These are phyloP conservation scores for Eupsittula cactorum DNA, from an alignment of 2,113 vertebrate species.

Conservation along the genomic window DNA sequence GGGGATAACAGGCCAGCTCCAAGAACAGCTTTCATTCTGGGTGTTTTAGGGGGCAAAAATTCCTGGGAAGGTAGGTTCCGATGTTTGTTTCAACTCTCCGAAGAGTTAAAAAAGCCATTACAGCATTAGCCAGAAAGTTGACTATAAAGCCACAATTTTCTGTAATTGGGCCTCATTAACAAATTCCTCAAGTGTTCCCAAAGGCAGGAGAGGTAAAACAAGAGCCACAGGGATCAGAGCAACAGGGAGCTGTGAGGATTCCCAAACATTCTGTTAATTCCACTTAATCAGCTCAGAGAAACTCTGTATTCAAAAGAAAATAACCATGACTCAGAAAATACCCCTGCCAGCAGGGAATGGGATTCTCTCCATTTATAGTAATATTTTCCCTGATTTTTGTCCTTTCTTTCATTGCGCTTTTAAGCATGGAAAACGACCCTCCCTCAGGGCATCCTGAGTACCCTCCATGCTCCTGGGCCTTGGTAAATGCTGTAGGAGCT, in stretches of 20 bases:
- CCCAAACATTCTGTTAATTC: conserved; percentile 65
- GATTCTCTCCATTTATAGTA: conserved; percentile 53
- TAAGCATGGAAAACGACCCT: neutral
- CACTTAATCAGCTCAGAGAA: conserved; percentile 72
- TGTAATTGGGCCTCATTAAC: conserved; percentile 78
- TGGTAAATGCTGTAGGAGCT: neutral
- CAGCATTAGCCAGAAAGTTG: conserved; percentile 31
- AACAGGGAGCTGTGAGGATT: conserved; percentile 59
- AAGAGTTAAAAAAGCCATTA: conserved; percentile 20
- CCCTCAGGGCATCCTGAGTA: neutral
- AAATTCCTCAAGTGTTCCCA: conserved; percentile 73
- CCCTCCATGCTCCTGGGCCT: neutral
- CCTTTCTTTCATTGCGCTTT: neutral
- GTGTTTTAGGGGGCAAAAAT: neutral
- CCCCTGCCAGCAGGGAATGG: neutral
- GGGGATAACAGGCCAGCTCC: neutral
- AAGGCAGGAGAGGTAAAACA: conserved; percentile 64
- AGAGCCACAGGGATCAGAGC: conserved; percentile 61
- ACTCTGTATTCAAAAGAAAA: conserved; percentile 45
- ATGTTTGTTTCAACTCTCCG: neutral
- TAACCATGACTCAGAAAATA: conserved; percentile 43
- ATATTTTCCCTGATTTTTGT: neutral
- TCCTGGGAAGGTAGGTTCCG: neutral
- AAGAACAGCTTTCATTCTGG: neutral
- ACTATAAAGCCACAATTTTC: conserved; percentile 63